phyloP scores from a whole-genome alignment of 2,797 vertebrate species.

The Alauda arvensis region DNA sequence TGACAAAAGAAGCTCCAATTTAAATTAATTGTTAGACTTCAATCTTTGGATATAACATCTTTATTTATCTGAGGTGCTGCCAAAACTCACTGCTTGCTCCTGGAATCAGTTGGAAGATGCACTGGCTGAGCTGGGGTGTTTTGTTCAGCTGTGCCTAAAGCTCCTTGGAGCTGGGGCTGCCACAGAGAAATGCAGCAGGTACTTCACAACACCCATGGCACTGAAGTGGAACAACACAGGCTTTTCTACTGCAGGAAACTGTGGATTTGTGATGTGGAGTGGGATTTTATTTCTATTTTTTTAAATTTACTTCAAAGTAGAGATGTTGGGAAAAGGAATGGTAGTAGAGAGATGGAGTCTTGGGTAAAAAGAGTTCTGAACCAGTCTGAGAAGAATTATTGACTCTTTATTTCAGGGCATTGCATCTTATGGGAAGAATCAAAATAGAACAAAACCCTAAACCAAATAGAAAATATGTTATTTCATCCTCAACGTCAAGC shows the following conservation, averaged over 20 bases:
- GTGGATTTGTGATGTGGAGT: background rate
- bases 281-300: background rate
- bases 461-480: background rate
- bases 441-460: background rate
- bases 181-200: background rate
- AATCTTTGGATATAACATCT: background rate
- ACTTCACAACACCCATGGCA: rapidly evolving
- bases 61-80: background rate
- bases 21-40: background rate
- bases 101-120: background rate
- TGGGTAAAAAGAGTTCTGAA: background rate
- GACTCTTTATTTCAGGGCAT: background rate
- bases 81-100: background rate
- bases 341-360: background rate
- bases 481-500: background rate
- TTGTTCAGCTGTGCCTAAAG: background rate
- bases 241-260: background rate
- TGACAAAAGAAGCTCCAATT: background rate
- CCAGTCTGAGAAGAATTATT: background rate
- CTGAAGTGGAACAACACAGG: background rate
- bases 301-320: background rate
- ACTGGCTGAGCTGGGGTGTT: background rate
- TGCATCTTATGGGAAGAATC: background rate
- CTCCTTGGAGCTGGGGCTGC: background rate
- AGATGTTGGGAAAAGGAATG: background rate